Base-by-base conservation (phyloP, 2,113 vertebrate species). In the Xiphophorus couchianus region DNA sequence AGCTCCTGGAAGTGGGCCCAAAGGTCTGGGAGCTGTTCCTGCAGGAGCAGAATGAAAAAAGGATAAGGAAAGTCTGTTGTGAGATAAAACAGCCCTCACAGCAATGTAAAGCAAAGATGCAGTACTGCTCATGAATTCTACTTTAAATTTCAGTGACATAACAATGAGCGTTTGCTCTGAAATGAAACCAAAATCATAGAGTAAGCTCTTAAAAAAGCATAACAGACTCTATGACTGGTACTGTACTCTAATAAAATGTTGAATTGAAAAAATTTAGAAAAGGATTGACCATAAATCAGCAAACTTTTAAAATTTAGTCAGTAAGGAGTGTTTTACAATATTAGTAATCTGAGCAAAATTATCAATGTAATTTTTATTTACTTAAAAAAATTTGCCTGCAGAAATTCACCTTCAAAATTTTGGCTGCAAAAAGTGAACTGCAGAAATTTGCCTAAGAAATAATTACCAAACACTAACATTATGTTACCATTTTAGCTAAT, bases 11-110 rank as follows among this genome's bases (percentile, higher is more conserved):
- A 99, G 90, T 97, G 98, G 86, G 89, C 93, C 85, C 97, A 93
- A 84, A 99, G 91, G 76, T 99, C 97, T 10, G 97, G 96, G 37
- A 98, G 90, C 86, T 97, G 97, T 77, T 99, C 98, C 98, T 99
- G 85, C 5, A 84, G 82, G 66, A 70, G 62, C n/a, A 82, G 61
- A 48, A 33, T 28, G 69, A 25, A 33, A 25, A 17, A 15, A 61
- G 14, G 6, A 61, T 17, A 14, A 71, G 31, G 8, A 61, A 25
- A 42, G 12, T 39, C 27, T 31, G 22, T 27, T 30, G 58, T 37
- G n/a, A 62, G 33, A 71, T 62, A 12, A 62, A 62, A 27, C 29
- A 25, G 4, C 29, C 11, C 5, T 66, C 37, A 15, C 13, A 66
- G 14, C 9, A 66, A 65, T n/a, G 27, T 39, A n/a, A 19, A n/a